phyloP scores from a whole-genome alignment of 2,797 vertebrate genomes.

The Sebastes jordani region DNA sequence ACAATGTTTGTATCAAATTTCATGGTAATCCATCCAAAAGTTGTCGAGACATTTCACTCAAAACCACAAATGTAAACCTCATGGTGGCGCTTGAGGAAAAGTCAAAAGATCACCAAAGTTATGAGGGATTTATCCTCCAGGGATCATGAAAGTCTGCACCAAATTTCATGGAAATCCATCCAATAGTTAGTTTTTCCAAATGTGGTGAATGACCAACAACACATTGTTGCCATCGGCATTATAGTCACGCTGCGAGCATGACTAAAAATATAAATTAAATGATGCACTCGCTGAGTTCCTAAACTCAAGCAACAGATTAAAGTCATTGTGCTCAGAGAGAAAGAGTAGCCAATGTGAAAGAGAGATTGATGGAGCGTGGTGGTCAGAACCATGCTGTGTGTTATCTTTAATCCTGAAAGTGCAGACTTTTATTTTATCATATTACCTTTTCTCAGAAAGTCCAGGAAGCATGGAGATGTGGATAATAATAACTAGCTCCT shows the following conservation, averaged over 20 bases:
- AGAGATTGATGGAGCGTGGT: neutral
- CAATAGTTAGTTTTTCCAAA: neutral
- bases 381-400: neutral
- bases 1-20: neutral
- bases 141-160: neutral
- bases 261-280: neutral
- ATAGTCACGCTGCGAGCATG: neutral
- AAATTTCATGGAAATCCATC: neutral
- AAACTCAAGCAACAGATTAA: neutral
- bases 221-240: neutral
- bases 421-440: neutral
- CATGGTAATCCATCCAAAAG: no score
- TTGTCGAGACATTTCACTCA: no score
- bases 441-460: neutral
- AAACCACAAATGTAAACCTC: no score
- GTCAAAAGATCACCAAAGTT: neutral
- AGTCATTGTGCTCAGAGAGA: neutral
- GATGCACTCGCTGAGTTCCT: neutral
- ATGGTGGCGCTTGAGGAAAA: no score
- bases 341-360: neutral
- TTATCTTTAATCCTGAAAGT: neutral
- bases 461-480: neutral
- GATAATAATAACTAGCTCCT: neutral
- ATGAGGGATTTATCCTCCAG: neutral
- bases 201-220: neutral